These are phyloP conservation scores for Phytoseiulus persimilis DNA, from an alignment of 2,888 invertebrate genomes.

Conservation along the genomic window DNA sequence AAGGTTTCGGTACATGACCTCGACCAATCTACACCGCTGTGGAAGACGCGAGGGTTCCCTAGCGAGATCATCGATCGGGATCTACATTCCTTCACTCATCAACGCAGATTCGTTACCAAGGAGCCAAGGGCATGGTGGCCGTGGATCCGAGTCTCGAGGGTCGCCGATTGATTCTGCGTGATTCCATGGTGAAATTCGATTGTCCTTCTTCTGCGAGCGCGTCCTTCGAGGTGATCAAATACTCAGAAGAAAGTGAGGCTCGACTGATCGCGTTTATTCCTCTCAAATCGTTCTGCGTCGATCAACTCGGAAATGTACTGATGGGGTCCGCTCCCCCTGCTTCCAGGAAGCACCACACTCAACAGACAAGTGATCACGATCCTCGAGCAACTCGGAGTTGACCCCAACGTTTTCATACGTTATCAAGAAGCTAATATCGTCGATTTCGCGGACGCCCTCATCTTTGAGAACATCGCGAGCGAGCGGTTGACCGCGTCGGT, in stretches of 20 bases:
- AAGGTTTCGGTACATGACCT: too few relatives aligned
- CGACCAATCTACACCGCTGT: neutral
- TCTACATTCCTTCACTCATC: neutral
- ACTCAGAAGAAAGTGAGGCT: constrained; percentile 16
- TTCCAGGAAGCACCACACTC: constrained; percentile 40
- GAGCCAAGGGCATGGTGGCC: constrained; percentile 40
- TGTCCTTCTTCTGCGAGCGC: constrained; percentile 19
- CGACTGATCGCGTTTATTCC: neutral
- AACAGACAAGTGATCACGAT: constrained; percentile 44
- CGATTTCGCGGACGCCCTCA: constrained; percentile 19
- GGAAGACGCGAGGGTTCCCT: neutral
- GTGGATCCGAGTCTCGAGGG: constrained; percentile 40
- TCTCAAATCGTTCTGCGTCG: neutral
- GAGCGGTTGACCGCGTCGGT: neutral
- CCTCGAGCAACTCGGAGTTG: constrained; percentile 43
- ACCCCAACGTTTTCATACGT: constrained; percentile 41
- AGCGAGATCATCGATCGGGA: too few relatives aligned
- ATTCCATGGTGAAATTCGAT: constrained; percentile 41
- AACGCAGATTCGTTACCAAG: constrained; percentile 40
- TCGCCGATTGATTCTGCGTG: constrained; percentile 28
- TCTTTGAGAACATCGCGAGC: neutral
- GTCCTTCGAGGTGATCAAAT: constrained; percentile 40
- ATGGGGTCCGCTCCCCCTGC: too few relatives aligned
- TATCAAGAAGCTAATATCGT: constrained; percentile 40
- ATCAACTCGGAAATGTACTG: neutral